Evolutionary conservation across 1,140 invertebrate genomes (phyloP).

Genomic region (Hormaphis cornu): DNA sequence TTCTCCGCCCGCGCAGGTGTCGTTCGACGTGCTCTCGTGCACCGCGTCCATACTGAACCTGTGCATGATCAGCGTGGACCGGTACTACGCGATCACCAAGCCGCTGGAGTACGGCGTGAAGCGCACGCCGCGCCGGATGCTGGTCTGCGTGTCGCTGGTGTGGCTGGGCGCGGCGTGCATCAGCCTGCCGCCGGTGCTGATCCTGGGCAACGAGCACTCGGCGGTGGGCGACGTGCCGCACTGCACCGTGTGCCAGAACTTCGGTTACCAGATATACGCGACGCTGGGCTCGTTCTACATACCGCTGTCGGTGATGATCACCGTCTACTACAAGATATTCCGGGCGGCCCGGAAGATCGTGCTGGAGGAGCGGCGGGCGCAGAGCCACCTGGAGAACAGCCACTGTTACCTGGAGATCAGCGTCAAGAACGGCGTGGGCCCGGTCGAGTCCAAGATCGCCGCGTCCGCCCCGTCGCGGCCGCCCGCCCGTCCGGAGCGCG

Average conservation of each 20-base stretch:
- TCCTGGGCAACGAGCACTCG: constrained; percentile 74
- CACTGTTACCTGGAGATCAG: constrained; percentile 60
- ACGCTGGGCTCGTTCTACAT: constrained; percentile 84
- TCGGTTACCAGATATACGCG: constrained; percentile 75
- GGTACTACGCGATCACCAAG: constrained; percentile 84
- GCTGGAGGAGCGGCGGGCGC: constrained; percentile 72
- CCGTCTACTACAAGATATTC: constrained; percentile 87
- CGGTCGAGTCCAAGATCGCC: constrained; percentile 52
- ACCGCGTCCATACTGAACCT: constrained; percentile 86
- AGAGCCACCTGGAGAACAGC: constrained; percentile 66
- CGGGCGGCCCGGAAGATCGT: constrained; percentile 72
- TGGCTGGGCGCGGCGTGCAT: constrained; percentile 84
- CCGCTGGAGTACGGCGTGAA: constrained; percentile 82
- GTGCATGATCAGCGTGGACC: constrained; percentile 81
- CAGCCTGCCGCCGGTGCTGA: constrained; percentile 74
- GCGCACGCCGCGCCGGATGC: constrained; percentile 72
- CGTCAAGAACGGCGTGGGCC: constrained; percentile 57
- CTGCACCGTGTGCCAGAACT: constrained; percentile 76
- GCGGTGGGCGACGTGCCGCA: constrained; percentile 51
- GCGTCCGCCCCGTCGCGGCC: constrained; percentile 44
- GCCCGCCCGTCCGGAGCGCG: constrained; percentile 44
- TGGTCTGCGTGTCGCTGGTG: constrained; percentile 73
- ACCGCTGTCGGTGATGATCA: constrained; percentile 78
- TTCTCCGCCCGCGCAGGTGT: constrained; percentile 42
- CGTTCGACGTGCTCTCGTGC: constrained; percentile 70